A percentile compares a stretch with the other conserved stretches of the same genome.
phyloP scores from a whole-genome alignment of 1,140 invertebrate genomes.

The Heliconius hewitsoni region DNA sequence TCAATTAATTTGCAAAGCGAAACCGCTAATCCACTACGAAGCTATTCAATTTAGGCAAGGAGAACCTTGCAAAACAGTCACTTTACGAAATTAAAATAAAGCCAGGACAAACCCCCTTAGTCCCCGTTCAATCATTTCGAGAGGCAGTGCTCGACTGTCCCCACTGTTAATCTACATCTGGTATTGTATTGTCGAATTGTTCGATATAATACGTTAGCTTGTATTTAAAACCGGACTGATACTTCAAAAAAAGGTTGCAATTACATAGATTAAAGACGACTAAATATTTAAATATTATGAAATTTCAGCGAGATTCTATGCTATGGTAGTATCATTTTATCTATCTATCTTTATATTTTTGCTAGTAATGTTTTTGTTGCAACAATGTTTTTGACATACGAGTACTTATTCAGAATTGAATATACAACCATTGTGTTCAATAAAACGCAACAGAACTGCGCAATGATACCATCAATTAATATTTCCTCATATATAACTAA shows the following conservation, averaged over 20 bases:
- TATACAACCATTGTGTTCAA: too few relatives aligned
- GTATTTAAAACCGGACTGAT: neutral
- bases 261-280: neutral
- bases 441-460: neutral
- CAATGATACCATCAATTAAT: neutral
- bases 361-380: too few relatives aligned
- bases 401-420: too few relatives aligned
- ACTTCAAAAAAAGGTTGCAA: neutral
- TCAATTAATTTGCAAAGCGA: slow-evolving; percentile 48
- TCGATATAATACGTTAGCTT: slow-evolving; percentile 42
- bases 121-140: slow-evolving; percentile 79
- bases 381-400: too few relatives aligned
- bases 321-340: too few relatives aligned
- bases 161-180: slow-evolving; percentile 63
- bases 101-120: slow-evolving; percentile 69
- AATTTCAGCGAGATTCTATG: too few relatives aligned
- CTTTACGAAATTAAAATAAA: slow-evolving; percentile 80
- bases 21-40: slow-evolving; percentile 57
- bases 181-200: slow-evolving; percentile 50
- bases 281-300: neutral
- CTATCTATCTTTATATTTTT: too few relatives aligned
- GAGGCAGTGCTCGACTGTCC: slow-evolving; percentile 63
- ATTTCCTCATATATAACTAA: slow-evolving; percentile 9
- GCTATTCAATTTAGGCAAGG: slow-evolving; percentile 57
- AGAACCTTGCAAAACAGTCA: slow-evolving; percentile 73